A percentile compares a stretch with the other conserved stretches of the same genome.
Conservation (phyloP, 1,140 invertebrate species). For the Episyrphus balteatus region DNA sequence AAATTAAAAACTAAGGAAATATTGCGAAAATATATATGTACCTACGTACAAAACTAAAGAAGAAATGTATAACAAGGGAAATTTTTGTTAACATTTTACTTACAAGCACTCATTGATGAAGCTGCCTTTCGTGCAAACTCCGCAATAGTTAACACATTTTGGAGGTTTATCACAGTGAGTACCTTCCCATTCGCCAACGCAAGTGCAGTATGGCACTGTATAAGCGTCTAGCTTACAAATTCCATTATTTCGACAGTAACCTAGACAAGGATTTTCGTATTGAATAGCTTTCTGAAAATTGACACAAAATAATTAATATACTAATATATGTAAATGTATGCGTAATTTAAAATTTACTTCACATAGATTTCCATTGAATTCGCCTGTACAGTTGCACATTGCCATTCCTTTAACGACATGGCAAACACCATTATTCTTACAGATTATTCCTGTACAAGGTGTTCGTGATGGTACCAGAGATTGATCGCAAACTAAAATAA, state of each 20-base stretch:
- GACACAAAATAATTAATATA: too few relatives aligned
- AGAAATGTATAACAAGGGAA: not conserved
- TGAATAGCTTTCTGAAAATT: conserved; percentile 36
- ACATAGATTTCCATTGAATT: conserved; percentile 56
- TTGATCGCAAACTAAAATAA: conserved; percentile 17
- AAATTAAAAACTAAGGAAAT: too few relatives aligned
- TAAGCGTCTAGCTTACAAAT: conserved; percentile 40
- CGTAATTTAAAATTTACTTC: conserved; percentile 32
- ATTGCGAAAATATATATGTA: too few relatives aligned
- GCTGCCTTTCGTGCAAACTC: conserved; percentile 40
- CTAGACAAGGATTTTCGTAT: conserved; percentile 47
- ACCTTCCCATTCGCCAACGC: conserved; percentile 47
- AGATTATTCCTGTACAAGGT: conserved; percentile 30
- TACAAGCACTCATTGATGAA: conserved; percentile 40
- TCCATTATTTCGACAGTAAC: conserved; percentile 45
- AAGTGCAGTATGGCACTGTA: conserved; percentile 42
- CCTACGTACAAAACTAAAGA: too few relatives aligned
- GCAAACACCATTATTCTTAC: conserved; percentile 28
- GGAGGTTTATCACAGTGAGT: conserved; percentile 40
- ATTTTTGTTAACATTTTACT: conserved; percentile 11
- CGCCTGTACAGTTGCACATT: conserved; percentile 49
- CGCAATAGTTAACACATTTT: conserved; percentile 46
- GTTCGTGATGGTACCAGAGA: conserved; percentile 16
- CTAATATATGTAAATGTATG: not conserved
- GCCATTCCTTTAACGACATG: conserved; percentile 29